Evolutionary conservation across 2,888 invertebrate species (phyloP).

Genomic region (Stenchaetothrips biformis): DNA sequence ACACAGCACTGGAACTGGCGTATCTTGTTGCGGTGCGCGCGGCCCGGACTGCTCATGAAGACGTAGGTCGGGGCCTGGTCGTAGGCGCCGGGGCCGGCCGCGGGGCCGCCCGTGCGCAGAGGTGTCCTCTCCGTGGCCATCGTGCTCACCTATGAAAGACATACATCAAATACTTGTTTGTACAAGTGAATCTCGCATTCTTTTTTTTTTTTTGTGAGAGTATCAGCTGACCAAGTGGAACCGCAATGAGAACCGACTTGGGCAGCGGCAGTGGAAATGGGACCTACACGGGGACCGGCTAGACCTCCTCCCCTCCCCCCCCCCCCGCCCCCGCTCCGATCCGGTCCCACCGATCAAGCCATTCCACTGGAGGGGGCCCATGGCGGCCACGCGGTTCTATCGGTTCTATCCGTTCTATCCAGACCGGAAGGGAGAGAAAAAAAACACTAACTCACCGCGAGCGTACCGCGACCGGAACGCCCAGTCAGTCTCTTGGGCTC

Average conservation of each 20-base stretch:
- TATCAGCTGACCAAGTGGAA: not conserved
- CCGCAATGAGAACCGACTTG: not conserved
- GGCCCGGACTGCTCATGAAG: conserved; percentile 50
- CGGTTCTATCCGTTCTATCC: too few relatives aligned
- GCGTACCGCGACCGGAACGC: not conserved
- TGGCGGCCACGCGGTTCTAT: too few relatives aligned
- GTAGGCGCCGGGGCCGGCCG: conserved; percentile 31
- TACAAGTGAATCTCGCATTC: not conserved
- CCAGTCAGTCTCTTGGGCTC: not conserved
- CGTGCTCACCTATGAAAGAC: not conserved
- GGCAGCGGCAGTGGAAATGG: not conserved
- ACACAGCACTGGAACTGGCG: conserved; percentile 66
- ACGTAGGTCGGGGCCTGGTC: conserved; percentile 48
- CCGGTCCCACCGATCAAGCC: not conserved
- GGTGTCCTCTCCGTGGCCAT: conserved; percentile 51
- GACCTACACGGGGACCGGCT: not conserved
- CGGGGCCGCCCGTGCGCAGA: conserved; percentile 43
- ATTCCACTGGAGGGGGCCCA: too few relatives aligned
- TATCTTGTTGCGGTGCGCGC: conserved; percentile 47
- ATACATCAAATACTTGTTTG: not conserved
- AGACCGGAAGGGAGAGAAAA: too few relatives aligned
- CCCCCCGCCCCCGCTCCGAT: not conserved
- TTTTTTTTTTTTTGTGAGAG: not conserved
- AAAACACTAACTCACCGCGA: too few relatives aligned
- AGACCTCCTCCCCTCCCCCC: not conserved